Evolutionary conservation across 23 tunicate species (phyloP), one percentile per base, ranked within the genome.

Genomic region (Halocynthia roretzi): DNA sequence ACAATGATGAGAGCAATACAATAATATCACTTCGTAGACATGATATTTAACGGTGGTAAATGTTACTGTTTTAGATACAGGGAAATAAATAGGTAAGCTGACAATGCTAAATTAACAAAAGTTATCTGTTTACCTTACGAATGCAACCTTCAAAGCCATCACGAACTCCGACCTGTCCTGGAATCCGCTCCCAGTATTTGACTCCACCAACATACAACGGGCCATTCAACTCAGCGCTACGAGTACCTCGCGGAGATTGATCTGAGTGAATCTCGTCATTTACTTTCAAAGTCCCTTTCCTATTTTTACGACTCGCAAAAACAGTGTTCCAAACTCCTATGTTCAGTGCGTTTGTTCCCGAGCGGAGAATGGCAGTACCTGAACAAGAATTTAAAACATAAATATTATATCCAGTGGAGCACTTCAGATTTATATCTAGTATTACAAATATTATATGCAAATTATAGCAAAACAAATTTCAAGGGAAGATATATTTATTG

Each of bases 101-200:
- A n/a, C 44, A 31, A 31, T 31, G 44, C 44, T 31, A 31, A 31
- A 31, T 4, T 31, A 31, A 31, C 44, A 31, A 0, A 31, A 31
- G 44, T 31, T 31, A 31, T 1, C 4, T 31, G 2, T 31, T 75
- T 66, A 91, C 97, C 87, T 50, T 53, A 0, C 83, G 87, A 17
- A 92, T 61, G 63, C 98, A 92, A 7, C 98, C 98, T 40, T 82
- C 83, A 50, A 92, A 81, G 12, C 98, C 98, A 50, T 67, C 78
- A 7, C 82, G 53, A 6, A 85, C 88, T 18, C 78, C 62, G 21
- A 72, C 78, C 75, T 81, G 89, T 6, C 67, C 85, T 6, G 77
- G 69, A 66, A 92, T 76, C 10, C 65, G 12, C 7, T 82, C 85
- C 88, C 92, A 83, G 52, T 61, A 80, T 53, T 68, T 76, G 2